Evolutionary conservation across 1,140 invertebrate species (phyloP).

Genomic region (Neodiprion fabricii): DNA sequence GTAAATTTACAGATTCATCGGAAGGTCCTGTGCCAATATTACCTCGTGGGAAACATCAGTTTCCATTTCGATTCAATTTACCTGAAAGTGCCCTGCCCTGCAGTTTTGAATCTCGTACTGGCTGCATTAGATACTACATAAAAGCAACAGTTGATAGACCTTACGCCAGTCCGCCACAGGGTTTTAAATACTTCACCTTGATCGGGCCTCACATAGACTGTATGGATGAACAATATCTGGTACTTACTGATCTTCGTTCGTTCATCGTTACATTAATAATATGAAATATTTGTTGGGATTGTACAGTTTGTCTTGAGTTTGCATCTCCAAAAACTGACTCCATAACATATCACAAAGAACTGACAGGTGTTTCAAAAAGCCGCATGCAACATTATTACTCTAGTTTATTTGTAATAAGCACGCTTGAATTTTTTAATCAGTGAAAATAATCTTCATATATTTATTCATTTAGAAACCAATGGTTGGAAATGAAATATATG

Average conservation of each 20-base stretch:
- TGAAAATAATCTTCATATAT: neutral
- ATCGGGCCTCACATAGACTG: conserved; percentile 87
- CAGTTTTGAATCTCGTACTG: conserved; percentile 82
- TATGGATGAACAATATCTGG: conserved; percentile 86
- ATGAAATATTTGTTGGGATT: no score
- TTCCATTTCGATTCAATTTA: conserved; percentile 79
- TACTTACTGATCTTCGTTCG: conserved; percentile 52
- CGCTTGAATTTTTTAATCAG: no score
- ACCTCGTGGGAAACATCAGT: conserved; percentile 76
- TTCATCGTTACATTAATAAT: no score
- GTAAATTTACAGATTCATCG: conserved; percentile 62
- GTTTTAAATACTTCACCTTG: conserved; percentile 86
- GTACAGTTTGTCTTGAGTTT: no score
- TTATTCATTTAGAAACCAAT: conserved; percentile 71
- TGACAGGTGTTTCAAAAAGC: no score
- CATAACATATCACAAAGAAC: no score
- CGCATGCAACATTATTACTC: no score
- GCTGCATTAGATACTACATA: conserved; percentile 81
- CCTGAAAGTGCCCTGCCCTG: conserved; percentile 81
- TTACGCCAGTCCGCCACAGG: conserved; percentile 83
- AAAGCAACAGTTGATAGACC: conserved; percentile 83
- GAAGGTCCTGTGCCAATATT: conserved; percentile 77
- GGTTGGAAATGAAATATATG: conserved; percentile 72
- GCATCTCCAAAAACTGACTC: no score
- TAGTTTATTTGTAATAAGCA: no score